Evolutionary conservation across 2,888 invertebrate species (phyloP), one percentile per base, ranked within the genome.

Genomic region (Phytoseiulus persimilis): DNA sequence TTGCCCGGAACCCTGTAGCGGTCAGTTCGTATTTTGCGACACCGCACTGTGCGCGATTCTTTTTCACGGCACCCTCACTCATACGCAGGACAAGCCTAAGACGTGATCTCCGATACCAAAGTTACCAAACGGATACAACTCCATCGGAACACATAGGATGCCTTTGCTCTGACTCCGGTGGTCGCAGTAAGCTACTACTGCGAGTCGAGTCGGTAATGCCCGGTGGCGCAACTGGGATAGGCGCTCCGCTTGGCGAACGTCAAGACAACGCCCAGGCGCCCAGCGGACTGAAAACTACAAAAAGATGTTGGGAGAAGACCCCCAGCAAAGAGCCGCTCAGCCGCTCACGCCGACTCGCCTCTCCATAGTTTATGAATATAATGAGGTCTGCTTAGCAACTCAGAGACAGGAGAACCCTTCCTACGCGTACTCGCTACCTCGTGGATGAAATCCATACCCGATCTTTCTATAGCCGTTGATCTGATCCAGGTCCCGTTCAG

Each of bases 171-270:
- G 65, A 65, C 65, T 65, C 18, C 18, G 18, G 65, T 65, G 65
- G 65, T 65, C 65, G 65, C 65, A 11, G 65, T 65, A 65, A 65
- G 65, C 65, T 23, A 18, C 65, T 14, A 65, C 23, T 28, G 65
- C 65, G 11, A 23, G 11, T 65, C 14, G 28, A 65, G 65, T 11
- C 14, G 18, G 65, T 65, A 65, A 65, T 65, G 65, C 65, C 65
- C 65, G 65, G 65, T 65, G 65, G 65, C 65, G 65, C 65, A 65
- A 65, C 65, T 65, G 65, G 65, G 65, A 65, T 65, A 65, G 65
- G 23, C 65, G 65, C 65, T 65, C 18, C 65, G 65, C 65, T 65
- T 65, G 9, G 65, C 11, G 65, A 65, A 28, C 65, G 65, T 65
- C 65, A 65, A 65, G 65, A 65, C 65, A 65, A 65, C 65, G 65